Percentiles rank a stretch among this genome's conserved stretches.
phyloP scores from a whole-genome alignment of 2,888 invertebrate genomes.

The Andrena camellia region DNA sequence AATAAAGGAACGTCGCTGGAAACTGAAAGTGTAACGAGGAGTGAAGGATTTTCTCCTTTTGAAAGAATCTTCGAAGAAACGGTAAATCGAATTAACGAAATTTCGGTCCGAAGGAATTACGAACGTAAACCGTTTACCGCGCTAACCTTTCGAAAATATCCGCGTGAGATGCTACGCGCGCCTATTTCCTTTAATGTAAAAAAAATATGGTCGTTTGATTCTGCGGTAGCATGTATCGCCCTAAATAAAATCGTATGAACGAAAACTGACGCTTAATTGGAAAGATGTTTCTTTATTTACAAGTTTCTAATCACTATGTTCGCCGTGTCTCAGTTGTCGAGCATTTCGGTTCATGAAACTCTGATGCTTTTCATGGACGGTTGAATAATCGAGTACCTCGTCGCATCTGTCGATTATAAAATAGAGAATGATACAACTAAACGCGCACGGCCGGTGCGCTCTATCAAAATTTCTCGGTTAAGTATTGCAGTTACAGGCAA shows the following conservation, averaged over 20 bases:
- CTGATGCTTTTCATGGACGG: conserved; percentile 66
- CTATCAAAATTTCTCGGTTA: background rate
- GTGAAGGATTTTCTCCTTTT: background rate
- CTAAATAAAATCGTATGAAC: conserved; percentile 51
- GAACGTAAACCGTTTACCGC: conserved; percentile 22
- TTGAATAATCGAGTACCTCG: conserved; percentile 63
- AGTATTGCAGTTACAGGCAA: conserved; percentile 32
- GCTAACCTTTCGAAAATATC: conserved; percentile 18
- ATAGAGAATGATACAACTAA: conserved; percentile 37
- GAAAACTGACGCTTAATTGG: conserved; percentile 52
- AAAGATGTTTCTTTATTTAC: conserved; percentile 67
- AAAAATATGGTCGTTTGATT: conserved; percentile 37
- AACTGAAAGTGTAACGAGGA: background rate
- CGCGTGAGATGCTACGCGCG: conserved; percentile 4
- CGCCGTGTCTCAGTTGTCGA: conserved; percentile 45
- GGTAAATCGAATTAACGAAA: conserved; percentile 46
- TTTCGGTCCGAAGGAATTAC: conserved; percentile 1
- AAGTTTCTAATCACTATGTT: conserved; percentile 63
- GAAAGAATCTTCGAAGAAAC: background rate
- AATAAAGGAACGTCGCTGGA: too few species aligned
- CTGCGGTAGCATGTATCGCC: conserved; percentile 30
- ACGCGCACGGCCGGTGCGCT: conserved; percentile 29
- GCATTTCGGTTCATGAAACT: conserved; percentile 61
- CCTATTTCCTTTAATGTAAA: conserved; percentile 36
- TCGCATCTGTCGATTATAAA: conserved; percentile 42